These are phyloP conservation scores for Melieria crassipennis DNA, from an alignment of 2,888 invertebrate species.

Conservation along the genomic window DNA sequence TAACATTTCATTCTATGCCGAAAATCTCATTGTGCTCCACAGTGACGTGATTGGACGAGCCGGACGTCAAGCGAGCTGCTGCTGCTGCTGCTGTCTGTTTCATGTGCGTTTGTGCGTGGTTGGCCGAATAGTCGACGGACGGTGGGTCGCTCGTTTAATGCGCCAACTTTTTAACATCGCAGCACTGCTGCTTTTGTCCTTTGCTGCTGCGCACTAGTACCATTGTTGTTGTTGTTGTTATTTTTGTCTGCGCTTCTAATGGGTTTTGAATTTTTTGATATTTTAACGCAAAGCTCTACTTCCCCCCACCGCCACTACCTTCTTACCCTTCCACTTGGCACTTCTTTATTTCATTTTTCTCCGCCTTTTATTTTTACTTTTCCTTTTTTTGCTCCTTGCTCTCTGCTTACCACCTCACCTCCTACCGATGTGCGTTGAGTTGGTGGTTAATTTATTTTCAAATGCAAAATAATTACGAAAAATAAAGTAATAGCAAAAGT, in stretches of 20 bases:
- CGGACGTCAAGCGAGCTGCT: too few species aligned
- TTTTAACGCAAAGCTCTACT: background rate
- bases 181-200: background rate
- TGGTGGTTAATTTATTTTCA: conserved; percentile 27
- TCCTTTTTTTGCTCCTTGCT: background rate
- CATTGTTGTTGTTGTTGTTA: background rate
- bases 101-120: too few species aligned
- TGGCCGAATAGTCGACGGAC: too few species aligned
- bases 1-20: too few species aligned
- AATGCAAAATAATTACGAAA: conserved; percentile 25
- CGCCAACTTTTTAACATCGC: background rate
- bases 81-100: too few species aligned
- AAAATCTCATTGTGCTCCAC: too few species aligned
- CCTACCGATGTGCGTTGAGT: background rate
- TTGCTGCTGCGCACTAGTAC: background rate
- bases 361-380: conserved; percentile 4
- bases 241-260: conserved; percentile 17
- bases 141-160: background rate
- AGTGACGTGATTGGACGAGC: too few species aligned
- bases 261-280: conserved; percentile 19
- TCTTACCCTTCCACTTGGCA: conserved; percentile 14
- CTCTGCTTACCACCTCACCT: background rate
- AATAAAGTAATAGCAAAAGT: conserved; percentile 29
- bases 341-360: background rate
- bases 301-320: background rate